A percentile compares a stretch with the other conserved stretches of the same genome.
Conservation (phyloP, 2,888 invertebrate species). For the Harpalus rubripes region DNA sequence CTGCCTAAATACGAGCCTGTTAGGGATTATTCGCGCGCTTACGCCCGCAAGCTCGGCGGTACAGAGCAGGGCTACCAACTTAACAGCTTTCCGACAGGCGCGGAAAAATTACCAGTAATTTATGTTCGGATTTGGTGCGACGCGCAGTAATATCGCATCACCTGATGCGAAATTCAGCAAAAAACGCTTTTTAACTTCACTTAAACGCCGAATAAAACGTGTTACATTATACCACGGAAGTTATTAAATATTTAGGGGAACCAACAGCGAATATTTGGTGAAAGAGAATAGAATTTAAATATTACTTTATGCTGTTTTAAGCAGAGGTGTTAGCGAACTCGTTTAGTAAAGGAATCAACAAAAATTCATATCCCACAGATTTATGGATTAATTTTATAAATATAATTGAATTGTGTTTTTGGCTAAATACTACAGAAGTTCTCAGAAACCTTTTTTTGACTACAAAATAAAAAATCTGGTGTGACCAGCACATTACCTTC, state of each 20-base stretch:
- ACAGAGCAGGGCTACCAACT: conserved; percentile 35
- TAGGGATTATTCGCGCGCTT: conserved; percentile 46
- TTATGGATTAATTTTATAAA: too few species aligned
- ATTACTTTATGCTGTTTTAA: neutral
- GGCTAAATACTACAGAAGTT: too few species aligned
- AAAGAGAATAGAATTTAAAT: conserved; percentile 16
- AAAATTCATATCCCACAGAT: too few species aligned
- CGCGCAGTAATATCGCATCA: conserved; percentile 31
- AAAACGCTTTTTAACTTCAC: conserved; percentile 41
- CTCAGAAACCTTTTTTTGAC: too few species aligned
- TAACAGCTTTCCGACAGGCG: conserved; percentile 53
- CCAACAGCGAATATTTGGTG: neutral
- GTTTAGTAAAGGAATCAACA: too few species aligned
- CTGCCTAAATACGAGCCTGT: conserved; percentile 34
- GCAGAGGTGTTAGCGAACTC: too few species aligned
- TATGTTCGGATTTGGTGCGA: conserved; percentile 36
- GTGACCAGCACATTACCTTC: too few species aligned
- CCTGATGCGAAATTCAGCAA: conserved; percentile 45
- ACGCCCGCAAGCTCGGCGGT: conserved; percentile 13
- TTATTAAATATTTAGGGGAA: conserved; percentile 27
- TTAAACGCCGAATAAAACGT: conserved; percentile 40
- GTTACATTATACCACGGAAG: conserved; percentile 25
- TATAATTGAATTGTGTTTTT: too few species aligned
- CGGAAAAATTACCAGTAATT: conserved; percentile 46
- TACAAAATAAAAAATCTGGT: too few species aligned